Evolutionary conservation across 2,888 invertebrate genomes (phyloP).

Genomic region (Acanthoscelides obtectus): DNA sequence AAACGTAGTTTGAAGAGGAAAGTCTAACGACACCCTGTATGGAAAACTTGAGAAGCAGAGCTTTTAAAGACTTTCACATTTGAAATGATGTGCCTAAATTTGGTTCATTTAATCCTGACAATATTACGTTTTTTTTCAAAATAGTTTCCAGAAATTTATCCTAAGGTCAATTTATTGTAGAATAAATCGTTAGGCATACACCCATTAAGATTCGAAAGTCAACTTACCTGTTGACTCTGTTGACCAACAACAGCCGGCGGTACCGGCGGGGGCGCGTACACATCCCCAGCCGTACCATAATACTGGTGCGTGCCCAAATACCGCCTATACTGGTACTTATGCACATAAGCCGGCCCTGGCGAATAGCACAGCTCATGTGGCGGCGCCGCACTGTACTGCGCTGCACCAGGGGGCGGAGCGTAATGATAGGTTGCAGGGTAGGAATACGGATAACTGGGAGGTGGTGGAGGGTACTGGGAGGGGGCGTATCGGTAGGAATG

Average conservation of each 20-base stretch:
- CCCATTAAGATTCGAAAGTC: too few species aligned
- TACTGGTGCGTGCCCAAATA: slow-evolving; percentile 47
- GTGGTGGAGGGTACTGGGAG: slow-evolving; percentile 44
- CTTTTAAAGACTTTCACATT: too few species aligned
- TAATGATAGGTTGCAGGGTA: slow-evolving; percentile 48
- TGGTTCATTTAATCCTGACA: too few species aligned
- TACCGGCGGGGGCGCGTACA: slow-evolving; percentile 46
- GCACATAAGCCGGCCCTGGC: slow-evolving; percentile 31
- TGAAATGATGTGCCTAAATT: too few species aligned
- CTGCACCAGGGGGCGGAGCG: slow-evolving; percentile 46
- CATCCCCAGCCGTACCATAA: slow-evolving; percentile 7
- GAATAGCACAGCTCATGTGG: slow-evolving; percentile 51
- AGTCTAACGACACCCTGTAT: too few species aligned
- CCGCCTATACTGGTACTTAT: slow-evolving; percentile 39
- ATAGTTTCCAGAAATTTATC: too few species aligned
- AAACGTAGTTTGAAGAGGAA: too few species aligned
- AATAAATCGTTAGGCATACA: too few species aligned
- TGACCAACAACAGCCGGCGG: slow-evolving; percentile 38
- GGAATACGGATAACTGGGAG: slow-evolving; percentile 39
- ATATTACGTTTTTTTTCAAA: too few species aligned
- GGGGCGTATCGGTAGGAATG: slow-evolving; percentile 47
- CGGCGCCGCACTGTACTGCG: slow-evolving; percentile 38
- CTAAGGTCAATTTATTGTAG: too few species aligned
- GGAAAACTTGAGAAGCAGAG: too few species aligned
- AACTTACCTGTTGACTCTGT: slow-evolving; percentile 38